phyloP scores from a whole-genome alignment of 2,797 vertebrate species.

The Pagetopsis macropterus region DNA sequence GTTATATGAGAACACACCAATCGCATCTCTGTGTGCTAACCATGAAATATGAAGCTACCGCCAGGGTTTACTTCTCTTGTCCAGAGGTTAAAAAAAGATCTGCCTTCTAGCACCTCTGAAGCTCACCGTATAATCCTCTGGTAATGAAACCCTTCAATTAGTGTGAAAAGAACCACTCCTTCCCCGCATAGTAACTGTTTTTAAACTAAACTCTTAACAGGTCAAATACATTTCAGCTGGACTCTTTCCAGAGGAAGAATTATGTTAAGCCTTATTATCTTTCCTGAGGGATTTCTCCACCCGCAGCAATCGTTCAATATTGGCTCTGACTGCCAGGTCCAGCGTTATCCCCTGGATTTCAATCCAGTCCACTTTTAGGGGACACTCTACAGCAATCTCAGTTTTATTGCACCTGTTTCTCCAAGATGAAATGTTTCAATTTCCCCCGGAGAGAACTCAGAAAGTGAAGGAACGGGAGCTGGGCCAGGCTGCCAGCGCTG shows the following conservation, averaged over 20 bases:
- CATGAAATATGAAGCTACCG: too few relatives aligned
- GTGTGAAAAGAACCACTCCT: conserved; percentile 1
- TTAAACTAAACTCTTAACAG: conserved; percentile 18
- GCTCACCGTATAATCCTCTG: too few relatives aligned
- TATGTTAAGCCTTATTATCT: conserved; percentile 43
- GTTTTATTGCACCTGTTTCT: conserved; percentile 75
- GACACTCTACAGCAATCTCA: conserved; percentile 68
- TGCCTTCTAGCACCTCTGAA: too few relatives aligned
- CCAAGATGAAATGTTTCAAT: conserved; percentile 81
- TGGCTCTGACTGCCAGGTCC: conserved; percentile 50
- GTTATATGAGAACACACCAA: too few relatives aligned
- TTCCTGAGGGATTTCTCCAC: conserved; percentile 47
- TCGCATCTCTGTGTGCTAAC: too few relatives aligned
- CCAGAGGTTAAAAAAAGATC: too few relatives aligned
- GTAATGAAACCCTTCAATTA: conserved; percentile 4
- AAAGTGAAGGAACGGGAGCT: conserved; percentile 46
- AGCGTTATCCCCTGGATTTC: conserved; percentile 63
- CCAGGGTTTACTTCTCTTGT: too few relatives aligned
- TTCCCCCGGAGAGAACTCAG: conserved; percentile 64
- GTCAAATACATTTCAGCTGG: conserved; percentile 35
- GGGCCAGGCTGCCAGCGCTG: conserved; percentile 50
- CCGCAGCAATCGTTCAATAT: conserved; percentile 48
- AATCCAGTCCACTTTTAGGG: conserved; percentile 68
- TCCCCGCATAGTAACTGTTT: background rate
- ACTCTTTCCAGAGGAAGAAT: conserved; percentile 35